phyloP scores from a whole-genome alignment of 1,140 invertebrate genomes.

The Ladona fulva region DNA sequence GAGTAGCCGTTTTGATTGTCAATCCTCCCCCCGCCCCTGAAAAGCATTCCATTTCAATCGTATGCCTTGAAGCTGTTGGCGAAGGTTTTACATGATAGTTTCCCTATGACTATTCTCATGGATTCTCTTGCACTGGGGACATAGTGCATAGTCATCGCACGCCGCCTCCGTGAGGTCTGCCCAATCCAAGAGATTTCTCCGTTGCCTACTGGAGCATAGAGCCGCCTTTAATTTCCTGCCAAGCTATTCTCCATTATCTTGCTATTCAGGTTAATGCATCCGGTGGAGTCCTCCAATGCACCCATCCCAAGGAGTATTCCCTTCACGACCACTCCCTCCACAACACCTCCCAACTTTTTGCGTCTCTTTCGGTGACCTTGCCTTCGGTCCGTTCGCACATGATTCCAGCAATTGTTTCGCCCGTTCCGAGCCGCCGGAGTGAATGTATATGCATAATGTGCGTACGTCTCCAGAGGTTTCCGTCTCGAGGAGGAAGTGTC shows the following conservation, averaged over 20 bases:
- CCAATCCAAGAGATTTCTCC: not conserved
- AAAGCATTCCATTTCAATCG: too few species aligned
- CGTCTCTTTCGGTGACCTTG: not conserved
- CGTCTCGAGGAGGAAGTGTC: too few species aligned
- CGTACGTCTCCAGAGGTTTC: too few species aligned
- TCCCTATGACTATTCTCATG: too few species aligned
- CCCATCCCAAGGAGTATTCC: not conserved
- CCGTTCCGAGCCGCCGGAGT: too few species aligned
- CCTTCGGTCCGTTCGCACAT: not conserved
- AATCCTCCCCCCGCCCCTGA: too few species aligned
- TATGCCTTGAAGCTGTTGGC: too few species aligned
- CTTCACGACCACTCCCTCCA: not conserved
- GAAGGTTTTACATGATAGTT: too few species aligned
- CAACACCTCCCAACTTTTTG: not conserved
- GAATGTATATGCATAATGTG: too few species aligned
- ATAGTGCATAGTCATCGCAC: not conserved
- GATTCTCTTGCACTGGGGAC: not conserved
- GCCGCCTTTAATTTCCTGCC: not conserved
- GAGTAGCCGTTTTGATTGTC: too few species aligned
- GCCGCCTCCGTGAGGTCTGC: not conserved
- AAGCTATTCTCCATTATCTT: not conserved
- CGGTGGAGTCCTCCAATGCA: not conserved
- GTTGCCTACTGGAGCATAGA: slow-evolving; percentile 3
- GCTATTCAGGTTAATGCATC: not conserved
- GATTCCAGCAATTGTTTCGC: too few species aligned